Percentiles rank a stretch among this genome's conserved stretches.
Conservation (phyloP, 2,797 vertebrate species). For the Gallinago stenura region DNA sequence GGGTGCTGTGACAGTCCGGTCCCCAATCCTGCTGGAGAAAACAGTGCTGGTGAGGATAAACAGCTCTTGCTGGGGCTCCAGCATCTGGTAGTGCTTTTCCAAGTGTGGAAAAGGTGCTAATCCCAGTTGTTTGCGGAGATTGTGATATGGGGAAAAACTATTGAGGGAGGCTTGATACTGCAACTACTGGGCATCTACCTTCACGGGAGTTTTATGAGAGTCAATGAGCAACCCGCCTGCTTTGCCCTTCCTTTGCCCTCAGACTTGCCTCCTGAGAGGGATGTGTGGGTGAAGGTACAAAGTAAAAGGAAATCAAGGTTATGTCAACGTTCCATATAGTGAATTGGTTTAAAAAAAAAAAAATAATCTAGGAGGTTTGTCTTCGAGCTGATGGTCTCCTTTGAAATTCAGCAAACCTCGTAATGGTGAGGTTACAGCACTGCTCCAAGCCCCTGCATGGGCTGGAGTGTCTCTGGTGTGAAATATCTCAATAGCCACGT, state of each 20-base stretch:
- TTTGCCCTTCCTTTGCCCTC: background rate
- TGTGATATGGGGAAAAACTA: background rate
- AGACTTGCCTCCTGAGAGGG: background rate
- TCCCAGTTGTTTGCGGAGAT: fast-evolving
- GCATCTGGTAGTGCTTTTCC: background rate
- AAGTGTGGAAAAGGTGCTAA: background rate
- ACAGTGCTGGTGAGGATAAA: background rate
- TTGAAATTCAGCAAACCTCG: background rate
- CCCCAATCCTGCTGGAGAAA: background rate
- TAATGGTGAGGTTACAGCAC: background rate
- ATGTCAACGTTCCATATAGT: background rate
- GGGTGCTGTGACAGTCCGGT: background rate
- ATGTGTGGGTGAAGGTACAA: slow-evolving; percentile 34
- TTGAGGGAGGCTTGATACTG: background rate
- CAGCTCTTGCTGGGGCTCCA: background rate
- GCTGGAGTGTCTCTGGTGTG: background rate
- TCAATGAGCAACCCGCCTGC: background rate
- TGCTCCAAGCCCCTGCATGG: background rate
- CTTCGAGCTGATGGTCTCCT: background rate
- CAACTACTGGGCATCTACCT: background rate
- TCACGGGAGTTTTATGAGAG: background rate
- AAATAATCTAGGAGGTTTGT: background rate
- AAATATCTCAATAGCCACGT: background rate
- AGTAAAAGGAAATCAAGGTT: slow-evolving; percentile 32
- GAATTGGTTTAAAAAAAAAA: background rate